phyloP scores from a whole-genome alignment of 2,113 vertebrate species.

The Antechinus stuartii region DNA sequence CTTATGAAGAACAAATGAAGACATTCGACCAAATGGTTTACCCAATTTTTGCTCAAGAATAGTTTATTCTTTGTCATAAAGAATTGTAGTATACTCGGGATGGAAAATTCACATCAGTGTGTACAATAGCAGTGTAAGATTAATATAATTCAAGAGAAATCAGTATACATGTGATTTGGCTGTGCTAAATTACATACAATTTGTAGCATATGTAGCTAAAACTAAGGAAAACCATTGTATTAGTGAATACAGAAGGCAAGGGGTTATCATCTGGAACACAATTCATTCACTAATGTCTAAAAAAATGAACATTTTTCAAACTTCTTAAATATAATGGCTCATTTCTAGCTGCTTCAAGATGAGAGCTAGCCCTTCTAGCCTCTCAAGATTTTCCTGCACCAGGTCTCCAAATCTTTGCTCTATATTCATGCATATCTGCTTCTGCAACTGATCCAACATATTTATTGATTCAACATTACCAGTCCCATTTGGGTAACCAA shows the following conservation, averaged over 20 bases:
- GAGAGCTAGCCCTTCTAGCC: constrained; percentile 36
- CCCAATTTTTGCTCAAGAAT: background rate
- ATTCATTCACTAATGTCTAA: constrained; percentile 38
- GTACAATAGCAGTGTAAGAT: background rate
- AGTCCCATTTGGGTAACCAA: constrained; percentile 46
- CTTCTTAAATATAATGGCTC: constrained; percentile 46
- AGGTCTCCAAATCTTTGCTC: constrained; percentile 24
- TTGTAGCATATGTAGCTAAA: background rate
- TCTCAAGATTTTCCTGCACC: background rate
- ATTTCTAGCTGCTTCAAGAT: constrained; percentile 46
- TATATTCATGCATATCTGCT: constrained; percentile 65
- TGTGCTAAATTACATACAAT: background rate
- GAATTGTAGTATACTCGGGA: background rate
- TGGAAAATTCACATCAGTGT: background rate
- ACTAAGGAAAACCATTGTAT: background rate
- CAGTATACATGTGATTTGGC: background rate
- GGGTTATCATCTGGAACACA: constrained; percentile 13
- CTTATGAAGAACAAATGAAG: background rate
- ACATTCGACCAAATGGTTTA: background rate
- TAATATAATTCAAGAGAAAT: background rate
- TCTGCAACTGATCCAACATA: constrained; percentile 27
- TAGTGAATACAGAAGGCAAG: constrained; percentile 36
- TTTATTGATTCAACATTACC: constrained; percentile 61
- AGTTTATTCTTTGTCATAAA: background rate
- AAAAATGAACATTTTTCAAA: background rate